Evolutionary conservation across 2,113 vertebrate genomes (phyloP).

Genomic region (Megaceryle torquata): DNA sequence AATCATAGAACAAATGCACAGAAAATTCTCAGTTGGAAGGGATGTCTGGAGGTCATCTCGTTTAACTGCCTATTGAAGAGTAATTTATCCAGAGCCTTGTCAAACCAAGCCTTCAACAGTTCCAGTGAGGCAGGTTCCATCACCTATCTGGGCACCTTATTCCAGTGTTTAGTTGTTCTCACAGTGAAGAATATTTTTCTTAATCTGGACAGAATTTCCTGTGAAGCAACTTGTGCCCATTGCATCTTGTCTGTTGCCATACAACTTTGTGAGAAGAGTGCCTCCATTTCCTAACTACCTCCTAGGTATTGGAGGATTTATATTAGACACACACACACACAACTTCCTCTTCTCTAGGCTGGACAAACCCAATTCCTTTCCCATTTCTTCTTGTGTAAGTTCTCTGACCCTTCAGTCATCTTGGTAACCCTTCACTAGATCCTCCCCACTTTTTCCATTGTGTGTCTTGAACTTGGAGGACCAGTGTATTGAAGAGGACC

Average conservation of each 20-base stretch:
- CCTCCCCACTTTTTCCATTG: background rate
- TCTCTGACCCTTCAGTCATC: background rate
- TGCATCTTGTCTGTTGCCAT: background rate
- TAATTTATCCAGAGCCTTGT: background rate
- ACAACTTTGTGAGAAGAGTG: background rate
- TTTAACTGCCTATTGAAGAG: background rate
- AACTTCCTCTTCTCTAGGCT: background rate
- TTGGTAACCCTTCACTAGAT: background rate
- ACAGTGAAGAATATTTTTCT: background rate
- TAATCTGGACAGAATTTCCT: background rate
- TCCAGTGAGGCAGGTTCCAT: background rate
- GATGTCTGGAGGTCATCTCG: background rate
- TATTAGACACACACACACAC: background rate
- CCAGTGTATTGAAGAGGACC: background rate
- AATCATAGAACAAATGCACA: background rate
- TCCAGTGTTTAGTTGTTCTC: background rate
- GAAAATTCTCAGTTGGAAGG: background rate
- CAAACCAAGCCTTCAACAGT: background rate
- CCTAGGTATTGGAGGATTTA: background rate
- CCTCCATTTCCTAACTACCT: background rate
- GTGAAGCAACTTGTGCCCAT: background rate
- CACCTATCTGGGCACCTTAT: background rate
- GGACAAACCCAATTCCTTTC: background rate
- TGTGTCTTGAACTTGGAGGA: background rate
- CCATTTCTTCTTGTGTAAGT: background rate